Evolutionary conservation across 1,140 invertebrate species (phyloP), one percentile per base, ranked within the genome.

Genomic region (Halesus radiatus): DNA sequence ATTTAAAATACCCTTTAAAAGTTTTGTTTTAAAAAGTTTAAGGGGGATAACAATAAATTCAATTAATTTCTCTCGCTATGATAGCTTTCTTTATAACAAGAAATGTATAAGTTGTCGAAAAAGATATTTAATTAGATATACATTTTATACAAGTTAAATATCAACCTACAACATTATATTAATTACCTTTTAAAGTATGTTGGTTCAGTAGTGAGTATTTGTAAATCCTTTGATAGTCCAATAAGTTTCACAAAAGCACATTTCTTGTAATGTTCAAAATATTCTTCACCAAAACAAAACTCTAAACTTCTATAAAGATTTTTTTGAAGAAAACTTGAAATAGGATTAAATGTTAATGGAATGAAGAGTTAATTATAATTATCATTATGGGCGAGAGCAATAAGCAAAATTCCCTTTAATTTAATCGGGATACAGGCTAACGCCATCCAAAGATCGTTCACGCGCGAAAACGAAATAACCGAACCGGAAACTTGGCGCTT

Each of bases 381-480:
- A 60, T 20, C 6, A 22, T 60, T 20, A 20, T 13, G 18, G 18
- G 56, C 0, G 15, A 58, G n/a, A 18, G 20, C 7, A 60, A 23
- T 60, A 60, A 20, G 20, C 23, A 26, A 29, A 66, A 26, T 66
- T 29, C 29, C 62, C 22, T 26, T 23, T 66, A 66, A 66, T 66
- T 16, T 66, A 66, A 45, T 45, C 37, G 8, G 10, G 10, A 45
- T 66, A 32, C 62, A 16, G 26, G 7, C 10, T 66, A 66, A 72
- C 45, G 68, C 68, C 20, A n/a, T 20, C 53, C 68, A 13, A 16
- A 72, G 68, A 72, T 54, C 76, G 62, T 74, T 81, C 75, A 68
- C 80, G 76, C 75, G 75, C 76, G 80, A 81, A 77, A 75, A 45
- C 37, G 37, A 45, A 45, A 22, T 58, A 56, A 78, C 54, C 80